Conservation (phyloP, 1,140 invertebrate species). For the Ephestia elutella region DNA sequence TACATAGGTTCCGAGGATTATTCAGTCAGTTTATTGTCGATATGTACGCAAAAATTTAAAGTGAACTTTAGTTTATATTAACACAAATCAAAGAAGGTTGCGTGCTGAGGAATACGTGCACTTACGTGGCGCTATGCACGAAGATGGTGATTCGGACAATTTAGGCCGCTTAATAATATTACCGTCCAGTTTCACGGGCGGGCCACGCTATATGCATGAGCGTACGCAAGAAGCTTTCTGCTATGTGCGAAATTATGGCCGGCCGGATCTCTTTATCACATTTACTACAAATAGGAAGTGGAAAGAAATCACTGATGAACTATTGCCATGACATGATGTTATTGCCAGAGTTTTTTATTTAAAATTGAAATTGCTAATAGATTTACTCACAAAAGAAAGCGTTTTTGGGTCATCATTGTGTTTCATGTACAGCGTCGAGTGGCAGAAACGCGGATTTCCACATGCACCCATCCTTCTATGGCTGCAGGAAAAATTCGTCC, state of each 20-base stretch:
- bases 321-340: conserved; percentile 31
- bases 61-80: conserved; percentile 37
- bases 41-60: conserved; percentile 70
- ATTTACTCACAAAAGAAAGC: conserved; percentile 27
- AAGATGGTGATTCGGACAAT: conserved; percentile 15
- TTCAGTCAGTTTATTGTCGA: conserved; percentile 31
- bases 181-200: conserved; percentile 21
- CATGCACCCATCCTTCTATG: conserved; percentile 52
- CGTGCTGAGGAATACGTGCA: conserved; percentile 59
- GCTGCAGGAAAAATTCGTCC: conserved; percentile 14
- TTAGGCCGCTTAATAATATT: conserved; percentile 22
- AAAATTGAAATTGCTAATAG: conserved; percentile 14
- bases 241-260: conserved; percentile 6
- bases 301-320: conserved; percentile 37
- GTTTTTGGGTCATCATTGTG: conserved; percentile 25
- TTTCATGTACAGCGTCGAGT: conserved; percentile 61
- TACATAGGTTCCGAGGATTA: conserved; percentile 17
- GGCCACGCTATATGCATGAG: conserved; percentile 21
- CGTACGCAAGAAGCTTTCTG: conserved; percentile 12
- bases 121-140: conserved; percentile 26
- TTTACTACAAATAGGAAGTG: conserved; percentile 70
- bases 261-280: conserved; percentile 17
- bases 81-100: conserved; percentile 56
- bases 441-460: conserved; percentile 72
- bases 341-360: conserved; percentile 27